Conservation (phyloP, 2,888 invertebrate species). For the Miltochrista miniata region DNA sequence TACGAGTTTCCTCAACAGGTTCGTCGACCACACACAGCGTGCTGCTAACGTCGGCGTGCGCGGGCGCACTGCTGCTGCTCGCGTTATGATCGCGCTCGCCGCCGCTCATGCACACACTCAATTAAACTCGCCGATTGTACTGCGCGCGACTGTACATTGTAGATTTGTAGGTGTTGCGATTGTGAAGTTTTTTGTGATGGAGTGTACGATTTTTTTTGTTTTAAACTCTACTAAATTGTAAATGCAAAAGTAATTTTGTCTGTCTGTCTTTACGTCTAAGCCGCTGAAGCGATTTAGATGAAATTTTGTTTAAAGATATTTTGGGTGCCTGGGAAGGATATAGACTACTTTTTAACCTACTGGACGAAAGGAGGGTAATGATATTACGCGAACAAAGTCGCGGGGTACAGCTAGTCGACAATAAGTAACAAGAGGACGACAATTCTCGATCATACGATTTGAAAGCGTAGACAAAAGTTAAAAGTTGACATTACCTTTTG, state of each 20-base stretch:
- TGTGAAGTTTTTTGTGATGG: not conserved
- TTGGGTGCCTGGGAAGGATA: too few relatives aligned
- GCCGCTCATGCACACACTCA: constrained; percentile 34
- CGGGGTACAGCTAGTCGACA: too few relatives aligned
- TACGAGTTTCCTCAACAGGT: constrained; percentile 30
- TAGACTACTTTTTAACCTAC: too few relatives aligned
- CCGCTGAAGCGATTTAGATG: too few relatives aligned
- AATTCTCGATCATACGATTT: too few relatives aligned
- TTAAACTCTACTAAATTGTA: not conserved
- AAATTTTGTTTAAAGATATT: too few relatives aligned
- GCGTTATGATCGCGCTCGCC: constrained; percentile 45
- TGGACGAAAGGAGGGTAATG: too few relatives aligned
- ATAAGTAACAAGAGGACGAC: too few relatives aligned
- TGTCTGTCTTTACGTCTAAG: too few relatives aligned
- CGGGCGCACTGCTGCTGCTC: constrained; percentile 30
- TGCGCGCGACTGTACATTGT: constrained; percentile 27
- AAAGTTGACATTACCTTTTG: too few relatives aligned
- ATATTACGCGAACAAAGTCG: too few relatives aligned
- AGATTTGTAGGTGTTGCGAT: constrained; percentile 3
- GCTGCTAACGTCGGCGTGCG: constrained; percentile 37
- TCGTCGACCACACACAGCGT: constrained; percentile 25
- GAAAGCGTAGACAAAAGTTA: too few relatives aligned
- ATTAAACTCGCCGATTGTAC: constrained; percentile 41
- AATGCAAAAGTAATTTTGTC: not conserved
- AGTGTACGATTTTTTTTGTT: not conserved